phyloP scores from a whole-genome alignment of 2,113 vertebrate species.

The Tetrao urogallus region DNA sequence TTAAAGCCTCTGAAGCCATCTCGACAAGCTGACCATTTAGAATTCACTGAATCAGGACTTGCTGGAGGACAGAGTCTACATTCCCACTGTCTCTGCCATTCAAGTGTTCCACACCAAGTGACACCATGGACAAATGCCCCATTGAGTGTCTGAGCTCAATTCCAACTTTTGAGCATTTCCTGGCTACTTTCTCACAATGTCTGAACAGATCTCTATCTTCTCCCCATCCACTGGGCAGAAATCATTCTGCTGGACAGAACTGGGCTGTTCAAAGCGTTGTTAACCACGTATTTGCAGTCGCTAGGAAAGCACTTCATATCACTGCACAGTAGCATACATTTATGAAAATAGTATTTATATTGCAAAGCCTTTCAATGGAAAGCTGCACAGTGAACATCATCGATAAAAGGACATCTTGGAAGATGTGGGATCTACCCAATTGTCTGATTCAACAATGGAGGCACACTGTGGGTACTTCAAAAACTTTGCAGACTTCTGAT shows the following conservation, averaged over 20 bases:
- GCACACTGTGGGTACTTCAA: neutral
- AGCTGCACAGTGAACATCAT: neutral
- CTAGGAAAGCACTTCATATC: neutral
- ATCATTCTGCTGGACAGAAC: neutral
- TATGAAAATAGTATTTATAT: neutral
- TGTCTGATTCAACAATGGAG: neutral
- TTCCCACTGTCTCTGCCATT: neutral
- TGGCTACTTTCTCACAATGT: neutral
- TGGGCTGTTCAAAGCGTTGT: neutral
- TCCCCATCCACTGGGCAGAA: neutral
- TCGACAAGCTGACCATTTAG: neutral
- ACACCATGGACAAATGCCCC: neutral
- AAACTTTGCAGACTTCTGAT: neutral
- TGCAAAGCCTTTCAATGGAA: neutral
- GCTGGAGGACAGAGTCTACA: neutral
- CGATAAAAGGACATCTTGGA: neutral
- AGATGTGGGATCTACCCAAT: neutral
- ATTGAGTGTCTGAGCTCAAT: neutral
- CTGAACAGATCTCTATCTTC: neutral
- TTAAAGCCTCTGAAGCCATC: neutral
- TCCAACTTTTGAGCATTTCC: neutral
- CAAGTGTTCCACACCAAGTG: neutral
- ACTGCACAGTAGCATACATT: neutral
- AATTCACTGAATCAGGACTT: neutral
- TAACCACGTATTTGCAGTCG: neutral